Base-by-base conservation (phyloP, 2,888 invertebrate species). In the Parnassius apollo region DNA sequence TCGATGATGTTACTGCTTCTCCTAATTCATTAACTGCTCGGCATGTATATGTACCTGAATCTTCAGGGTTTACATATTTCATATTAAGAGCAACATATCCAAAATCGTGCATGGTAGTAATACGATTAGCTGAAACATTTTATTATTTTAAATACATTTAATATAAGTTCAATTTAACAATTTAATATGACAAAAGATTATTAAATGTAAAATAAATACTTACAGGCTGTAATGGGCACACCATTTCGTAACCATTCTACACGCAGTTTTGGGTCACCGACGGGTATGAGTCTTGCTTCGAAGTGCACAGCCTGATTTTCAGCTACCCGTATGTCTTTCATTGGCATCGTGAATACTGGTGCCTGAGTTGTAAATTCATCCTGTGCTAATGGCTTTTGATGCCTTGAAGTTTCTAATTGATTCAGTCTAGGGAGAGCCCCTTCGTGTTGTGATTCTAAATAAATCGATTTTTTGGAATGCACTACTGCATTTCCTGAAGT, bases 31-130 rank as follows among this genome's bases (percentile, higher is more conserved):
- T 98, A 10, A 95, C 93, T 49, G 98, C 98, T 64, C 98, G 94
- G 82, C 98, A 98, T 2, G 98, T 98, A 85, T 99, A 99, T 49
- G 98, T 97, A 54, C 99, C 99, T 2, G 98, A 97, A 88, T 99
- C 99, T 86, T 98, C 98, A 25, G 98, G 98, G 79, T 97, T 97
- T 0, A 97, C 97, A 75, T 97, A 97, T 81, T 97, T 97, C 96
- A 98, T 96, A 75, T 98, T 98, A 18, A 98, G 92, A 49, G 98
- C 98, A 42, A 99, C 99, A 82, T 98, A 99, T 57, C 99, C 99
- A 82, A 99, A 99, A 83, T 99, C 99, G 81, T 99, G 98, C 96
- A 98, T 97, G 10, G 98, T 98, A 52, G 97, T 96, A 44, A 96
- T 93, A 65, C 97, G 96, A 80, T 97, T 97, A n/a, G 97, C 95